Evolutionary conservation across 2,888 invertebrate genomes (phyloP).

Genomic region (Gortyna flavago): DNA sequence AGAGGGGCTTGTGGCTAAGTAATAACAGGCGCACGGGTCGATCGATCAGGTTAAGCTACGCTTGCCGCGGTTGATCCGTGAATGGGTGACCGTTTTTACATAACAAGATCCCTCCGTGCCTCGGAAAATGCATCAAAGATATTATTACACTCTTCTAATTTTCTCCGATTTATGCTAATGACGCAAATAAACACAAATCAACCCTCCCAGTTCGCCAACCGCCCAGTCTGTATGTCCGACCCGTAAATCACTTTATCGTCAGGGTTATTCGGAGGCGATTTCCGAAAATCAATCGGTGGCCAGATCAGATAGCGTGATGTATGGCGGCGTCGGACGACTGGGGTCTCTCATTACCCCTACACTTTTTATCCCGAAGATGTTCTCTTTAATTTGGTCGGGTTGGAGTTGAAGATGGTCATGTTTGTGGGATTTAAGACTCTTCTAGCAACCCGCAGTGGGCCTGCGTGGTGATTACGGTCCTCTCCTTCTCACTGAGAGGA

Average conservation of each 20-base stretch:
- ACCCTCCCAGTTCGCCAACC: constrained; percentile 32
- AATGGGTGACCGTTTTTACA: too few species aligned
- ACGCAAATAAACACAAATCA: background rate
- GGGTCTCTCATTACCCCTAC: constrained; percentile 36
- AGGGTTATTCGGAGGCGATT: constrained; percentile 82
- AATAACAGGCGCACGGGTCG: too few species aligned
- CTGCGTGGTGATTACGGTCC: too few species aligned
- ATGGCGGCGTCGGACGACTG: constrained; percentile 65
- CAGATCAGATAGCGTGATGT: constrained; percentile 82
- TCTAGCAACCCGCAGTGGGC: too few species aligned
- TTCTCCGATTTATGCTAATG: background rate
- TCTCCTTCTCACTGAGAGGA: too few species aligned
- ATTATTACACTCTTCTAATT: background rate
- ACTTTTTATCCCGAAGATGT: constrained; percentile 48
- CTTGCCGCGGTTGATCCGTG: too few species aligned
- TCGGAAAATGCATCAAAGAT: background rate
- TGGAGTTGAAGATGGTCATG: background rate
- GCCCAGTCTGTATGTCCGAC: constrained; percentile 66
- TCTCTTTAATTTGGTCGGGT: constrained; percentile 44
- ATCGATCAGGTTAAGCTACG: background rate
- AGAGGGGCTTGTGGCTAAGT: too few species aligned
- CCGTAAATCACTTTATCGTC: constrained; percentile 83
- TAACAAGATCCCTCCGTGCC: too few species aligned
- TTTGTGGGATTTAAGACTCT: background rate
- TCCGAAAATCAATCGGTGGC: constrained; percentile 84